phyloP scores from a whole-genome alignment of 2,888 invertebrate genomes.

The Salpingus planirostris region DNA sequence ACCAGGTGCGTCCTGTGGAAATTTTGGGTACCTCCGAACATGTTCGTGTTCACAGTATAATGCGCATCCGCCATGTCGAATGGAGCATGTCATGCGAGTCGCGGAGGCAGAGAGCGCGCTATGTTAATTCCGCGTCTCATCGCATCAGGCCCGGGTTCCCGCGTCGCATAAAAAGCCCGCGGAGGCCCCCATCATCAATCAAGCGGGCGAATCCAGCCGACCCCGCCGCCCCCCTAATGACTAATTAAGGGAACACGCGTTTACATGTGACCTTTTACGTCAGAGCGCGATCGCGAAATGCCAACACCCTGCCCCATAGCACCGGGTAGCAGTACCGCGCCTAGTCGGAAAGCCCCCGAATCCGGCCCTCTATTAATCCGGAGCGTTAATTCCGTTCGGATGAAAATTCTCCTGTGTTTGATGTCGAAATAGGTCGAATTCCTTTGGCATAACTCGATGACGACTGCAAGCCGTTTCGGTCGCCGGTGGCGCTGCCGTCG shows the following conservation, averaged over 20 bases:
- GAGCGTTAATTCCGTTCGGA: too few species aligned
- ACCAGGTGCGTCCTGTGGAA: constrained; percentile 1
- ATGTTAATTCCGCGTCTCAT: constrained; percentile 31
- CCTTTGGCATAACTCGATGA: too few species aligned
- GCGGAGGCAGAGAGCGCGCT: constrained; percentile 26
- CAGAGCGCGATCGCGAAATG: too few species aligned
- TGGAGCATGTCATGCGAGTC: constrained; percentile 32
- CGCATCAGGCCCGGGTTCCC: constrained; percentile 18
- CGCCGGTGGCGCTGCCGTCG: too few species aligned
- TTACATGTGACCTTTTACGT: constrained; percentile 18
- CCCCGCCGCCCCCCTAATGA: constrained; percentile 25
- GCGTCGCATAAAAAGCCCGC: constrained; percentile 27
- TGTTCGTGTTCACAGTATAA: constrained; percentile 32
- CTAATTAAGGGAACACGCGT: constrained; percentile 31
- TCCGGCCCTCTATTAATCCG: too few species aligned
- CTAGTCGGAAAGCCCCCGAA: too few species aligned
- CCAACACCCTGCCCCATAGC: too few species aligned
- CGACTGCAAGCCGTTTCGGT: too few species aligned
- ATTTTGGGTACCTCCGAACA: constrained; percentile 23
- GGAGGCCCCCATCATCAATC: constrained; percentile 27
- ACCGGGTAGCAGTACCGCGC: too few species aligned
- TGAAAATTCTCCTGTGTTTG: too few species aligned
- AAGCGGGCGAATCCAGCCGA: constrained; percentile 17
- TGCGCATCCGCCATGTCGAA: constrained; percentile 35
- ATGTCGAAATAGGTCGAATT: too few species aligned